Evolutionary conservation across 2,797 vertebrate genomes (phyloP), one percentile per base, ranked within the genome.

Genomic region (Galaxias olidus): DNA sequence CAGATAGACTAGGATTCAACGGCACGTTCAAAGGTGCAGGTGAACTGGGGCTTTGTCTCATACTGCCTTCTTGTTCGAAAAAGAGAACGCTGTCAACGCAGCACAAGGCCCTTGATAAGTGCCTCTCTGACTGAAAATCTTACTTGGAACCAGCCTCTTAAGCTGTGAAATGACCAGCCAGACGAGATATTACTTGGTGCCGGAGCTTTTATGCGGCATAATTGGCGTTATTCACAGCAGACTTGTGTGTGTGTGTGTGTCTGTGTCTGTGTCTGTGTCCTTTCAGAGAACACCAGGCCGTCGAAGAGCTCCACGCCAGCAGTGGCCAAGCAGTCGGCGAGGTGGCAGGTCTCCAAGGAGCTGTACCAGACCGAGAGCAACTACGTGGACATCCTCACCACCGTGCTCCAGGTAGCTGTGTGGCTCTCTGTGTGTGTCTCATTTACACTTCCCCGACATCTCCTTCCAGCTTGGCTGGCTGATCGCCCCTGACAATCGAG

Each of bases 341-440:
- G 98, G 67, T 99, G 96, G 96, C 98, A 99, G 82, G 97, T 99
- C 83, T 96, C 96, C 74, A 99, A 97, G 87, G 98, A 99, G 76
- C 91, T 99, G 51, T 98, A 98, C 92, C 98, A 99, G 85, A 99
- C 97, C 0, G 98, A 99, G 87, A 98, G 95, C 88, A 99, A 99
- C 91, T 99, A 99, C 0, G 97, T 99, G 64, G 95, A 96, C 85
- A 99, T 99, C 86, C 85, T 99, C 68, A 93, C 91, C 71, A 99
- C 96, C 48, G 90, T 99, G 65, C 90, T 98, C 78, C 93, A 98
- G 94, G 96, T 97, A 88, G 83, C 83, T 54, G 44, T 69, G 30
- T 68, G 4, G 66, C 30, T 52, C 46, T 51, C 20, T n/a, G n/a
- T n/a, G n/a, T n/a, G n/a, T n/a, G n/a, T 52, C 9, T 41, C n/a